Evolutionary conservation across 1,140 invertebrate genomes (phyloP).

Genomic region (Platyscapa corneri): DNA sequence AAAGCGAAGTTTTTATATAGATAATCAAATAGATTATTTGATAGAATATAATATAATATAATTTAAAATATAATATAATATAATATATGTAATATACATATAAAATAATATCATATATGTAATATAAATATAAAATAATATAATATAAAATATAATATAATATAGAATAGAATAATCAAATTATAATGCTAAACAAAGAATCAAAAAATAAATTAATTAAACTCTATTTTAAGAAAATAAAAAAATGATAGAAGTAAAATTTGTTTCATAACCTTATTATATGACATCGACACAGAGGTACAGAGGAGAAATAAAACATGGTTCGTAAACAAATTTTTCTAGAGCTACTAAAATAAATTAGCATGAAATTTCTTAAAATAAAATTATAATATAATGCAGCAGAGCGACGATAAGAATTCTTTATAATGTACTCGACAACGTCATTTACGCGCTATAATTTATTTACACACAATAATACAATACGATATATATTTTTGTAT

Average conservation of each 20-base stretch:
- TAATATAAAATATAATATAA: too few species aligned
- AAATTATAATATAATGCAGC: conserved; percentile 29
- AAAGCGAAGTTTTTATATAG: too few species aligned
- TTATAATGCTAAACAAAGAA: neutral
- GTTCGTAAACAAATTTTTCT: neutral
- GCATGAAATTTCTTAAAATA: conserved; percentile 50
- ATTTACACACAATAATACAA: conserved; percentile 38
- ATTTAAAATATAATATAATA: too few species aligned
- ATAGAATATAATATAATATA: too few species aligned
- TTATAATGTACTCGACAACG: conserved; percentile 45
- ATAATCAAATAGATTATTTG: too few species aligned
- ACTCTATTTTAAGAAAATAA: neutral
- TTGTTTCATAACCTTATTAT: neutral
- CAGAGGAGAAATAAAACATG: neutral
- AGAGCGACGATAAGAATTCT: conserved; percentile 37
- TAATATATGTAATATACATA: too few species aligned
- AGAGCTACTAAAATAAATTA: conserved; percentile 29
- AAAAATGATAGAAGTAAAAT: neutral
- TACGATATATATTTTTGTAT: neutral
- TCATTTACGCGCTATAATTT: conserved; percentile 46
- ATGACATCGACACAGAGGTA: neutral
- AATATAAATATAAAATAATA: too few species aligned
- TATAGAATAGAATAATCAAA: too few species aligned
- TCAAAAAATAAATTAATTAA: too few species aligned
- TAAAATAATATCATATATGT: too few species aligned